phyloP scores from a whole-genome alignment of 2,113 vertebrate species.

The Acrocephalus kingi region DNA sequence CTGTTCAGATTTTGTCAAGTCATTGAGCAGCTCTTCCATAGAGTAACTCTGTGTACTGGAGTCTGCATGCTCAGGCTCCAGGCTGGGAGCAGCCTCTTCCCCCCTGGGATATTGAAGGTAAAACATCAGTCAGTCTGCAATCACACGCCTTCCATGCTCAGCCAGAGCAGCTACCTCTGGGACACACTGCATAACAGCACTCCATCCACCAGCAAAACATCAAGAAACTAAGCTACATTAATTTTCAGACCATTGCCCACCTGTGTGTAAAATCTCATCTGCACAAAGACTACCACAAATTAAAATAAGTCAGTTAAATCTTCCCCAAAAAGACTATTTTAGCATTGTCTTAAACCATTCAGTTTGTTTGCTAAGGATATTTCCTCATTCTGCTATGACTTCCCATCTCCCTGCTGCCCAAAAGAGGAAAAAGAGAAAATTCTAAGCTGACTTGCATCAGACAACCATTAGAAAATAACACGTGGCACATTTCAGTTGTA shows the following conservation, averaged over 20 bases:
- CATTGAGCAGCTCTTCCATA: conserved; percentile 67
- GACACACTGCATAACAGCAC: not conserved
- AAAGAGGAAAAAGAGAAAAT: not conserved
- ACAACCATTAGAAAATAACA: not conserved
- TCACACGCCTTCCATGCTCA: not conserved
- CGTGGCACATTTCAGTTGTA: not conserved
- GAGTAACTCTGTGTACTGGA: conserved; percentile 65
- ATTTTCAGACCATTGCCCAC: not conserved
- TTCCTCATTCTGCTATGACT: not conserved
- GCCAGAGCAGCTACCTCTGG: not conserved
- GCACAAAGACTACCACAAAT: not conserved
- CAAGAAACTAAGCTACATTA: not conserved
- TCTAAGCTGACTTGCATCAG: not conserved
- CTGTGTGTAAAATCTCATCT: not conserved
- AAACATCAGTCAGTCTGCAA: not conserved
- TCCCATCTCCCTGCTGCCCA: not conserved
- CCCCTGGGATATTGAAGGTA: conserved; percentile 65
- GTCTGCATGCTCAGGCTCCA: conserved; percentile 63
- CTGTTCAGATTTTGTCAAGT: conserved; percentile 67
- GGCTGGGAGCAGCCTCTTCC: conserved; percentile 71
- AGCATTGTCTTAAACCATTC: not conserved
- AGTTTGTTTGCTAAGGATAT: not conserved
- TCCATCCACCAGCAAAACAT: not conserved
- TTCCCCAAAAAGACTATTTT: not conserved
- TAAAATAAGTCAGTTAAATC: not conserved